phyloP scores from a whole-genome alignment of 23 tunicate genomes.

The Ciona savignyi region DNA sequence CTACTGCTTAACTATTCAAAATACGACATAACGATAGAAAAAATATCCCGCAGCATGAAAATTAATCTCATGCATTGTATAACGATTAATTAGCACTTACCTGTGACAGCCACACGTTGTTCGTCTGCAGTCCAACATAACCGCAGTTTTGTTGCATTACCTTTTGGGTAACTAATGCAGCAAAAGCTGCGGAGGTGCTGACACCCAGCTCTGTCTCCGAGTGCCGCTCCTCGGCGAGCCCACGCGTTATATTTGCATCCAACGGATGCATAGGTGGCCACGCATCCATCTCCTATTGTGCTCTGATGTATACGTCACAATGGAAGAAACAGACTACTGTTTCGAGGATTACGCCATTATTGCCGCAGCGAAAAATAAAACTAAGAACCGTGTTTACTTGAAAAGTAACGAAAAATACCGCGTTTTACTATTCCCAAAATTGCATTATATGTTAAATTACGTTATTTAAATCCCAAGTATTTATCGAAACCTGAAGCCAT shows the following conservation, averaged over 20 bases:
- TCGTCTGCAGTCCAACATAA: slow-evolving; percentile 62
- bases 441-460: too few relatives aligned
- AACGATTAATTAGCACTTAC: too few relatives aligned
- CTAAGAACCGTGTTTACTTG: too few relatives aligned
- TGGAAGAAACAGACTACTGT: not conserved
- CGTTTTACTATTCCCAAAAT: too few relatives aligned
- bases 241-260: not conserved
- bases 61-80: too few relatives aligned
- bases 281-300: not conserved
- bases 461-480: too few relatives aligned
- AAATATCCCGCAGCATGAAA: too few relatives aligned
- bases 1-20: not conserved
- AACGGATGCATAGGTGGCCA: not conserved
- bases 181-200: slow-evolving; percentile 99
- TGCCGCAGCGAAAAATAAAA: too few relatives aligned
- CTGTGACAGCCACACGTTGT: slow-evolving; percentile 25
- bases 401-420: too few relatives aligned
- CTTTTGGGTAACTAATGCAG: slow-evolving; percentile 73
- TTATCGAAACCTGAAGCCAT: too few relatives aligned
- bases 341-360: too few relatives aligned
- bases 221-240: not conserved
- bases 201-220: slow-evolving; percentile 7
- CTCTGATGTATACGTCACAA: not conserved
- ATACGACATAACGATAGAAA: too few relatives aligned
- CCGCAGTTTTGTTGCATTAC: slow-evolving; percentile 99